Evolutionary conservation across 1,140 invertebrate species (phyloP).

Genomic region (Pararge aegeria): DNA sequence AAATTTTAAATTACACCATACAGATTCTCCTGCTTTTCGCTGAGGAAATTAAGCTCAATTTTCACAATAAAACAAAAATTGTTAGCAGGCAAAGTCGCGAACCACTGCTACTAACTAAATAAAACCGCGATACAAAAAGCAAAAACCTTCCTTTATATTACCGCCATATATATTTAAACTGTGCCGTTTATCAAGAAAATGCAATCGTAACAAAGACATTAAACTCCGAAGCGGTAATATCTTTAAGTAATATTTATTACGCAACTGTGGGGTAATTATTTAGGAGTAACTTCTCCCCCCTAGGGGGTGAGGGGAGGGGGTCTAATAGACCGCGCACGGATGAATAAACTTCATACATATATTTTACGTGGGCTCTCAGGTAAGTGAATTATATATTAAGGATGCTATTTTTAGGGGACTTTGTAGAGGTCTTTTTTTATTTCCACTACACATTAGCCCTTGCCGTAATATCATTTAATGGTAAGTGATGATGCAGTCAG

Average conservation of each 20-base stretch:
- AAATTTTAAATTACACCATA: no score
- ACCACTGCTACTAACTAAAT: no score
- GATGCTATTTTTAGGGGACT: background rate
- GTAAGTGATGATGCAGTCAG: no score
- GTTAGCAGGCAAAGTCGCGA: no score
- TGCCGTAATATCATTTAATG: no score
- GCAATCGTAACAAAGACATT: conserved; percentile 43
- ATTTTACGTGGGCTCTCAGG: conserved; percentile 13
- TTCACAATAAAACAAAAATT: no score
- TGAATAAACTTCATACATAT: conserved; percentile 27
- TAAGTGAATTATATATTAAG: conserved; percentile 10
- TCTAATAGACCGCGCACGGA: conserved; percentile 13
- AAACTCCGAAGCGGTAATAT: conserved; percentile 40
- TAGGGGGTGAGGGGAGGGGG: background rate
- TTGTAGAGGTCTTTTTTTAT: no score
- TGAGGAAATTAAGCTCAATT: no score
- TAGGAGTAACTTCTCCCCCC: conserved; percentile 35
- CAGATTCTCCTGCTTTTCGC: no score
- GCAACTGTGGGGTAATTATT: conserved; percentile 58
- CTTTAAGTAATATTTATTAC: conserved; percentile 64
- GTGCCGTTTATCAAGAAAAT: conserved; percentile 23
- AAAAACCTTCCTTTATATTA: background rate
- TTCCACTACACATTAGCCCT: no score
- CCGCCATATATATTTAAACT: conserved; percentile 2
- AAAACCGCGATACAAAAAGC: background rate